phyloP scores from a whole-genome alignment of 2,797 vertebrate species.

The Scarus forsteni region DNA sequence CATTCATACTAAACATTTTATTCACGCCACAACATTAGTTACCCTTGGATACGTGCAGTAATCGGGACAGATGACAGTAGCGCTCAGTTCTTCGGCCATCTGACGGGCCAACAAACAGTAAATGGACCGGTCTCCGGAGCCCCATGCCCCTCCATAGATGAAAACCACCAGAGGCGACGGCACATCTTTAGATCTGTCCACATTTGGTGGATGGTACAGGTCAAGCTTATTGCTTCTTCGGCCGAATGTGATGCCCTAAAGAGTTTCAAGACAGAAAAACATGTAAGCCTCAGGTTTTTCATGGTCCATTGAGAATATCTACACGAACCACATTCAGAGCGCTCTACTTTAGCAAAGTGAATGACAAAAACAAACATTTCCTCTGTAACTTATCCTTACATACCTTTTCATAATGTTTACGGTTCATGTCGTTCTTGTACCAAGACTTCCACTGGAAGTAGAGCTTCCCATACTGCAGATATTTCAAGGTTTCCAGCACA shows the following conservation, averaged over 20 bases:
- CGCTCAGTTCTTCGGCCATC: conserved; percentile 81
- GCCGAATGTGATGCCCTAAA: conserved; percentile 81
- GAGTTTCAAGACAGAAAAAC: conserved; percentile 26
- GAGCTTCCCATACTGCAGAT: conserved; percentile 81
- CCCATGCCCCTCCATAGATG: conserved; percentile 84
- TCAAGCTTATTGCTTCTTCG: conserved; percentile 83
- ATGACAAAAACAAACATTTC: background rate
- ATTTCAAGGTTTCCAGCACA: conserved; percentile 79
- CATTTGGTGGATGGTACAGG: conserved; percentile 76
- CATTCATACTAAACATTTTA: background rate
- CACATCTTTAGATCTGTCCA: conserved; percentile 5
- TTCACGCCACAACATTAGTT: background rate
- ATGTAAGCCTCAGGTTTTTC: background rate
- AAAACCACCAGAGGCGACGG: conserved; percentile 78
- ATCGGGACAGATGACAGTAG: conserved; percentile 83
- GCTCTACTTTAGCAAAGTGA: background rate
- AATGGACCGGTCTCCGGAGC: conserved; percentile 80
- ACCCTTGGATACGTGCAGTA: conserved; percentile 86
- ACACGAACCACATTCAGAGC: background rate
- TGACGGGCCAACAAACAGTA: conserved; percentile 84
- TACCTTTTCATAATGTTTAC: conserved; percentile 81
- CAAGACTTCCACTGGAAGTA: conserved; percentile 81
- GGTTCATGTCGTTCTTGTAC: conserved; percentile 79
- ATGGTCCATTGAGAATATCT: background rate
- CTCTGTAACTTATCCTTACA: background rate